Conservation (phyloP, 53 echinoderm and acorn worm species). For the Crossaster papposus region DNA sequence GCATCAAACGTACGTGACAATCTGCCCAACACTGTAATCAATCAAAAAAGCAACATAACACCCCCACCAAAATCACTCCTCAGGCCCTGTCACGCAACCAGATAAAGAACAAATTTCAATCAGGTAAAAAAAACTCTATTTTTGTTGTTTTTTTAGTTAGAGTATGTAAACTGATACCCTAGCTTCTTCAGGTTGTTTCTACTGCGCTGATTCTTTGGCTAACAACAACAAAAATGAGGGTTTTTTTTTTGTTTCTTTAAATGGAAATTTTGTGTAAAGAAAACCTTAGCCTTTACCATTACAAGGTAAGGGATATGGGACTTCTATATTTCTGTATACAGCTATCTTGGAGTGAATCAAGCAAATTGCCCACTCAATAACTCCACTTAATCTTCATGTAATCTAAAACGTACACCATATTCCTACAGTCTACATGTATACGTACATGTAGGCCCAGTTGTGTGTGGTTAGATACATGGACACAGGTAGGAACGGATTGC, state of each 20-base stretch:
- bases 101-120: constrained; percentile 1
- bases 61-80: background rate
- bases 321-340: background rate
- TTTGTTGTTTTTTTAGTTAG: background rate
- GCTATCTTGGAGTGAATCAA: constrained; percentile 39
- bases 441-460: no score
- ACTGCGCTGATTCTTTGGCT: constrained; percentile 15
- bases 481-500: no score
- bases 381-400: constrained; percentile 19
- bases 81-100: constrained; percentile 29
- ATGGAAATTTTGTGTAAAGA: constrained; percentile 11
- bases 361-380: constrained; percentile 33
- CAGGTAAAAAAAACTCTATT: background rate
- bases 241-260: constrained; percentile 31
- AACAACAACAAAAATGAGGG: no score
- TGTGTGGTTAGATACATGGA: no score
- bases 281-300: background rate
- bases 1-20: constrained; percentile 53
- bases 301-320: constrained; percentile 2
- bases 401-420: constrained; percentile 5
- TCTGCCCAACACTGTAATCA: constrained; percentile 52
- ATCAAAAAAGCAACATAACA: constrained; percentile 26
- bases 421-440: no score
- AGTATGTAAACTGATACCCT: constrained; percentile 51
- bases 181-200: constrained; percentile 24